Evolutionary conservation across 30 jellyfish, hydroid and myxozoan species (phyloP).

Genomic region (Pelagia noctiluca): DNA sequence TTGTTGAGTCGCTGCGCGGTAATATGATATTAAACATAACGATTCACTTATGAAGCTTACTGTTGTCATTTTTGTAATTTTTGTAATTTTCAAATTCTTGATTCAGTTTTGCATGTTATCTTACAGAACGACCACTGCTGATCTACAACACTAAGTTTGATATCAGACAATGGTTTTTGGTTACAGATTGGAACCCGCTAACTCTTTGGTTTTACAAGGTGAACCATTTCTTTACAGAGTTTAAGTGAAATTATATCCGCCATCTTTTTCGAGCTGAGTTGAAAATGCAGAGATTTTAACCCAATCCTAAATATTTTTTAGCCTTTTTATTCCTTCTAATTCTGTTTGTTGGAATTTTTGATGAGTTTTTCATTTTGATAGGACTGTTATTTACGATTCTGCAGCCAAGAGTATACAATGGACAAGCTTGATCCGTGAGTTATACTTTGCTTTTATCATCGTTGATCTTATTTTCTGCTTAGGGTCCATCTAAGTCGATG

Average conservation of each 20-base stretch:
- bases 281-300: not conserved
- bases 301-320: not conserved
- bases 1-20: no score
- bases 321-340: no score
- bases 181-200: conserved; percentile 98
- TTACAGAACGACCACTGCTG: conserved; percentile 83
- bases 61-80: no score
- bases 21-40: no score
- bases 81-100: no score
- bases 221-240: not conserved
- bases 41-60: no score
- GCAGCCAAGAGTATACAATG: conserved; percentile 93
- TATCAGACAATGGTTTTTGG: conserved; percentile 98
- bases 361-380: no score
- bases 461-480: not conserved
- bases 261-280: not conserved
- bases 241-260: not conserved
- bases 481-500: not conserved
- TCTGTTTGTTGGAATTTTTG: no score
- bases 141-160: conserved; percentile 90
- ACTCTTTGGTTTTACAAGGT: conserved; percentile 92
- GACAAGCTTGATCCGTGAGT: conserved; percentile 90
- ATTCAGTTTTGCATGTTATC: no score
- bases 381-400: conserved; percentile 86
- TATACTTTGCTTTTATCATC: not conserved